Percentiles rank a stretch among this genome's conserved stretches.
Evolutionary conservation across 1,140 invertebrate species (phyloP).

Genomic region (Drosophila serrata): DNA sequence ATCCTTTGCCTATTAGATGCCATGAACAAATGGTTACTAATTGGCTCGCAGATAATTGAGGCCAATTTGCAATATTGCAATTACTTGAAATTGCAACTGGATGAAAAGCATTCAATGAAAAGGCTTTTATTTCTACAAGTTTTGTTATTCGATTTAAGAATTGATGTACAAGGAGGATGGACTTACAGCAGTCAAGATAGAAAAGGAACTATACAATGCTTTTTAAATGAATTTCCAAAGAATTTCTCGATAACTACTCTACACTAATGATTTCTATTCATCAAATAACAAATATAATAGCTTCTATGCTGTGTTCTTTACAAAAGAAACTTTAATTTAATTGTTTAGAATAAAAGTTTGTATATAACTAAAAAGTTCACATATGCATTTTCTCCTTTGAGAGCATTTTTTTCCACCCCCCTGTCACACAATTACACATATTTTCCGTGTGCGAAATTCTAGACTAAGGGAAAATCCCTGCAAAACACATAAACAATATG

Average conservation of each 20-base stretch:
- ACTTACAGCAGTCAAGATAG: neutral
- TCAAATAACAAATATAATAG: neutral
- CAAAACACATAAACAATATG: conserved; percentile 2
- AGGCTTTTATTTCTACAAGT: neutral
- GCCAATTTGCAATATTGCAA: conserved; percentile 11
- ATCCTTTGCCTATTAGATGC: conserved; percentile 5
- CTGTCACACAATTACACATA: conserved; percentile 12
- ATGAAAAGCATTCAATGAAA: neutral
- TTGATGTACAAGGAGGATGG: neutral
- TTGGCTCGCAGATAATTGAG: conserved; percentile 12
- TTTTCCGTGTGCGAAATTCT: conserved; percentile 34
- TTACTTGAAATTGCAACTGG: neutral
- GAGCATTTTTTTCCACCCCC: conserved; percentile 22
- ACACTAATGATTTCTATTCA: neutral
- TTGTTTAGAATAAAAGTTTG: conserved; percentile 8
- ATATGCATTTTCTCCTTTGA: neutral
- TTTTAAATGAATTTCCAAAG: neutral
- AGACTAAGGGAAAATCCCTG: conserved; percentile 5
- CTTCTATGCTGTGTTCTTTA: neutral
- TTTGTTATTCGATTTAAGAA: neutral
- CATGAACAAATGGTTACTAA: conserved; percentile 3
- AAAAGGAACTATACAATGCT: neutral
- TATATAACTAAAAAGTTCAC: conserved; percentile 3
- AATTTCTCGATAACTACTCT: neutral
- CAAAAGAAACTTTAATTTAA: neutral